phyloP scores from a whole-genome alignment of 2,113 vertebrate species.

The Sarotherodon lohbergeri region DNA sequence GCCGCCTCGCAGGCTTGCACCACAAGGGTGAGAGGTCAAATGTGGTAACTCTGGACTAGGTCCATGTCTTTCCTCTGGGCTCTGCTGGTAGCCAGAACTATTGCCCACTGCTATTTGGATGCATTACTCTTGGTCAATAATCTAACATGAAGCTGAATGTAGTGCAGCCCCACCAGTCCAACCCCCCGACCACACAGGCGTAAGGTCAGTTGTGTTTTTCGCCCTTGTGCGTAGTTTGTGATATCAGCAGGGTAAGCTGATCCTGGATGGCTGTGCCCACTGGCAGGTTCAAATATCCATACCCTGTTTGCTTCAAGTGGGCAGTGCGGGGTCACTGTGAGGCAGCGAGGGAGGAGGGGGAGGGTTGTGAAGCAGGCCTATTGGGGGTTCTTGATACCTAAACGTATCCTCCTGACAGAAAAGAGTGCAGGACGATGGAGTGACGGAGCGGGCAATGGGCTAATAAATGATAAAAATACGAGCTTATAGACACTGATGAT shows the following conservation, averaged over 20 bases:
- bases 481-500: conserved; percentile 64
- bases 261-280: conserved; percentile 10
- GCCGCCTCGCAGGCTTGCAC: conserved; percentile 47
- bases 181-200: neutral
- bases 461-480: conserved; percentile 45
- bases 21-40: conserved; percentile 62
- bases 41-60: conserved; percentile 32
- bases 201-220: conserved; percentile 26
- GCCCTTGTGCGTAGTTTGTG: neutral
- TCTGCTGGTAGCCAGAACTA: conserved; percentile 24
- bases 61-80: conserved; percentile 56
- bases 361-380: neutral
- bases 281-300: conserved; percentile 2
- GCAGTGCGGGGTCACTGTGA: conserved; percentile 12
- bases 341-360: neutral
- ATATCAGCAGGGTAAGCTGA: conserved; percentile 23
- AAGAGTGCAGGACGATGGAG: conserved; percentile 2
- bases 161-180: neutral
- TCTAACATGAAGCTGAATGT: conserved; percentile 42
- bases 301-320: conserved; percentile 2
- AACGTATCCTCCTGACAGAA: neutral
- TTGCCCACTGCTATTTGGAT: conserved; percentile 23
- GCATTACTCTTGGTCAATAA: conserved; percentile 59
- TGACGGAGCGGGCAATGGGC: conserved; percentile 9
- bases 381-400: conserved; percentile 12